These are phyloP conservation scores for Tromatobia lineatoria DNA, from an alignment of 2,888 invertebrate genomes.

Conservation along the genomic window DNA sequence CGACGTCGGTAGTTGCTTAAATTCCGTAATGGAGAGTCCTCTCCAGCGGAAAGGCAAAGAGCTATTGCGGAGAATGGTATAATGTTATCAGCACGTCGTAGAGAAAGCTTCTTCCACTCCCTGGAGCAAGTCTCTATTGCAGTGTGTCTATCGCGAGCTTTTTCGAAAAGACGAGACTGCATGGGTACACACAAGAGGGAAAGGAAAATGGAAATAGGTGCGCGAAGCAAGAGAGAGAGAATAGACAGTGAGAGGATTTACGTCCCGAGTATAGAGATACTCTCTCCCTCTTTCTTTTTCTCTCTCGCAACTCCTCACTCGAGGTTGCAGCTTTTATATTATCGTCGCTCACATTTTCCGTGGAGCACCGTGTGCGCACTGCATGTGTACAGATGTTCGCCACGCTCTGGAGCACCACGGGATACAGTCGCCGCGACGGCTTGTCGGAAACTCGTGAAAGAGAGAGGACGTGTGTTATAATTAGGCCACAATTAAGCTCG, in stretches of 20 bases:
- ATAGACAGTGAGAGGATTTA: constrained; percentile 13
- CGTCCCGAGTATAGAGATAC: constrained; percentile 8
- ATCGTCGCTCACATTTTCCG: constrained; percentile 30
- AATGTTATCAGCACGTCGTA: constrained; percentile 9
- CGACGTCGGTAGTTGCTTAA: neutral
- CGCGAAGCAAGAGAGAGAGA: neutral
- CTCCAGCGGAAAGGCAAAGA: neutral
- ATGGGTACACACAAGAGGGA: neutral
- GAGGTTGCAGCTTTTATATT: constrained; percentile 43
- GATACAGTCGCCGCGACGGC: constrained; percentile 13
- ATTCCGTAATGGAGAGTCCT: neutral
- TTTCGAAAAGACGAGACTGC: constrained; percentile 4
- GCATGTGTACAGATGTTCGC: constrained; percentile 9
- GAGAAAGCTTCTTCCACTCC: neutral
- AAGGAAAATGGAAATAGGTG: neutral
- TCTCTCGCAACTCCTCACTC: neutral
- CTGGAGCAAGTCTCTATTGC: neutral
- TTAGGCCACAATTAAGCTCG: constrained; percentile 73
- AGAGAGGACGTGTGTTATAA: constrained; percentile 66
- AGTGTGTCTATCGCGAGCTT: neutral
- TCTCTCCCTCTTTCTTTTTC: neutral
- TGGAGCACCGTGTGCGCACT: neutral
- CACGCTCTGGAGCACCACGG: constrained; percentile 17
- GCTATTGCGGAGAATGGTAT: constrained; percentile 1
- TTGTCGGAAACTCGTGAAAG: constrained; percentile 47